Evolutionary conservation across 2,113 vertebrate species (phyloP), one percentile per base, ranked within the genome.

Genomic region (Poeciliopsis prolifica): DNA sequence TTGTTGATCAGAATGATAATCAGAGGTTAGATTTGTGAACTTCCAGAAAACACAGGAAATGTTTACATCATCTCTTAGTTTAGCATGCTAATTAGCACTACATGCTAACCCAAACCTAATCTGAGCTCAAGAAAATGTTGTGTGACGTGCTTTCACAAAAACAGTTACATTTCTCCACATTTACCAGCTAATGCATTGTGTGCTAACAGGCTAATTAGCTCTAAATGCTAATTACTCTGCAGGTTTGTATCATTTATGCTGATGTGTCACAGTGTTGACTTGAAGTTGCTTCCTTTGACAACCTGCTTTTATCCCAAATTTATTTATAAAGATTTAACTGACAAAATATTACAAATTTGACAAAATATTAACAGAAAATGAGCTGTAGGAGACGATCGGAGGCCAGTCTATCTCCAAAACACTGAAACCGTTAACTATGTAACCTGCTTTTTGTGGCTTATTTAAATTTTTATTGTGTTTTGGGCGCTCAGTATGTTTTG

Each of bases 401-500:
- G 2, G 22, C 6, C 8, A 0, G 17, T 54, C 24, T 7, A 54
- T 5, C 48, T 54, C 15, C 48, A 54, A 54, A 51, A 54, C 5
- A 58, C 51, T 58, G 22, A n/a, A n/a, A 58, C 2, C 0, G 22
- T 58, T 9, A 9, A 10, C 24, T 11, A 17, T 24, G 48, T 54
- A 8, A 10, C 14, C 40, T 48, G 5, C 51, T 2, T 58, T 58
- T 3, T 24, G 24, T n/a, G 51, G 10, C n/a, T 58, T 58, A n/a
- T 58, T 58, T 33, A 2, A 30, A 11, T 58, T 72, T 48, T 8
- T 35, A 14, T 29, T n/a, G 26, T 72, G 24, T 30, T 26, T 9
- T 58, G 70, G 77, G 61, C 54, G 63, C 69, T 8, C 10, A 22
- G 29, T 11, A 67, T 60, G 44, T 75, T 74, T 51, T 17, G n/a